A percentile compares a stretch with the other conserved stretches of the same genome.
Conservation (phyloP, 2,888 invertebrate genomes). For the Polydrusus tereticollis region DNA sequence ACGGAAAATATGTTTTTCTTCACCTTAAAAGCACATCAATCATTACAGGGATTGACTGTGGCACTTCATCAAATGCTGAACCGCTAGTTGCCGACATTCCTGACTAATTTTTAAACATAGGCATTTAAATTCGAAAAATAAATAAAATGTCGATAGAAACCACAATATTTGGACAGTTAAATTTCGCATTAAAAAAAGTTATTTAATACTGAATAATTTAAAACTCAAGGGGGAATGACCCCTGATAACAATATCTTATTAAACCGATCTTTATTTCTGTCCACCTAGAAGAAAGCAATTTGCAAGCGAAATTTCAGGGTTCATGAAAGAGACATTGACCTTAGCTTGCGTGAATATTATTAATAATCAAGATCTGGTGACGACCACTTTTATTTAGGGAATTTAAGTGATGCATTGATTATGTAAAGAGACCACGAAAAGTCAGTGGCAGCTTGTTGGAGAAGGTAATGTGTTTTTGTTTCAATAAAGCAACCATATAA, state of each 20-base stretch:
- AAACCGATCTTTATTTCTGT: slow-evolving; percentile 16
- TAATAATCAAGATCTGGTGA: slow-evolving; percentile 23
- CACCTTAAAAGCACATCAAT: too few species aligned
- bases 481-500: too few species aligned
- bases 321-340: slow-evolving; percentile 38
- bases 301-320: slow-evolving; percentile 36
- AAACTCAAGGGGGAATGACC: slow-evolving; percentile 17
- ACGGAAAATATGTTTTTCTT: too few species aligned
- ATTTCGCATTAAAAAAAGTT: too few species aligned
- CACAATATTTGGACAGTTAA: too few species aligned
- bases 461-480: neutral
- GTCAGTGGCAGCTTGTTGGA: neutral
- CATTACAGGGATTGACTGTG: too few species aligned
- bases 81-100: too few species aligned
- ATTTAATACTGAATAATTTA: slow-evolving; percentile 6
- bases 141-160: too few species aligned
- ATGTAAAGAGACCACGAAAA: neutral
- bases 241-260: slow-evolving; percentile 9
- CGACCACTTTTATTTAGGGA: slow-evolving; percentile 15
- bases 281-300: slow-evolving; percentile 21
- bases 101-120: too few species aligned
- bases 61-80: too few species aligned
- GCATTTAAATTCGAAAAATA: too few species aligned
- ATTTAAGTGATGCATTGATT: slow-evolving; percentile 4
- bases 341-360: slow-evolving; percentile 31